Conservation (phyloP, 2,888 invertebrate species). For the Salpingus planirostris region DNA sequence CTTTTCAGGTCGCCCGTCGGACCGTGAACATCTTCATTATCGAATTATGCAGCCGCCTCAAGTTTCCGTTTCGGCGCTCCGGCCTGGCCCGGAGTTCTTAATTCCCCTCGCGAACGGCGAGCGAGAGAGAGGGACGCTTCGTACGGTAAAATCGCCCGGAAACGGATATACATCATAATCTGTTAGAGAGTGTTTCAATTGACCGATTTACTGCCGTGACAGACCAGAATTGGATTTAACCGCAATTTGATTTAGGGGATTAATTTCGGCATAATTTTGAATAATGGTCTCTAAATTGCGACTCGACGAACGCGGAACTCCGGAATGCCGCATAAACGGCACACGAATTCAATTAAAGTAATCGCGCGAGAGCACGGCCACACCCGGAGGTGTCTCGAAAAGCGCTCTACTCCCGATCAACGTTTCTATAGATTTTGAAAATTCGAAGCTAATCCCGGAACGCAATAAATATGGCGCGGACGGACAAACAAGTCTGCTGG, state of each 20-base stretch:
- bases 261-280: constrained; percentile 34
- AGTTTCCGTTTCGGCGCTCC: constrained; percentile 8
- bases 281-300: constrained; percentile 26
- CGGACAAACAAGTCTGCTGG: constrained; percentile 13
- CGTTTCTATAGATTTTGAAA: no score
- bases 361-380: no score
- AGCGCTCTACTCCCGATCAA: no score
- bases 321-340: constrained; percentile 11
- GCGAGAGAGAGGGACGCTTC: constrained; percentile 9
- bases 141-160: constrained; percentile 16
- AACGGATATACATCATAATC: constrained; percentile 27
- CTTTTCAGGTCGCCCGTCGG: constrained; percentile 1
- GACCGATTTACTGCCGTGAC: constrained; percentile 29
- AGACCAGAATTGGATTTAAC: constrained; percentile 29
- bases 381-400: no score
- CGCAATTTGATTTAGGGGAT: constrained; percentile 34
- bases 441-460: constrained; percentile 5
- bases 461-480: constrained; percentile 9
- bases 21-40: constrained; percentile 4
- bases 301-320: constrained; percentile 16
- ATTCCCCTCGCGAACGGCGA: constrained; percentile 12
- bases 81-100: no score
- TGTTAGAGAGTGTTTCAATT: constrained; percentile 28
- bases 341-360: constrained; percentile 8
- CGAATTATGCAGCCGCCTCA: constrained; percentile 1